Evolutionary conservation across 2,888 invertebrate species (phyloP).

Genomic region (Sabellastarte sp.): DNA sequence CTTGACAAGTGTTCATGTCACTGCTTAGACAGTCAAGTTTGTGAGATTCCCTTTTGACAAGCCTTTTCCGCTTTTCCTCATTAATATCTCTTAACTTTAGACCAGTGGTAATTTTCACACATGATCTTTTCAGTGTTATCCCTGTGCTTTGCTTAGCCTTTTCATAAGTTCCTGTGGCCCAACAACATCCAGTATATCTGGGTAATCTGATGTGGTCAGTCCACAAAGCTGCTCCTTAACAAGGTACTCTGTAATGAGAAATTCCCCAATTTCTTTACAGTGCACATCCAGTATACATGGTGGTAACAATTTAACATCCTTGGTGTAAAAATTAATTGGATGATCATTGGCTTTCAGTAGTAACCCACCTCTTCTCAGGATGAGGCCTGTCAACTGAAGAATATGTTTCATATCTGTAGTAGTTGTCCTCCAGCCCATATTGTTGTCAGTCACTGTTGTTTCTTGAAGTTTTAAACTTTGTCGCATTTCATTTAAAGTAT

Average conservation of each 20-base stretch:
- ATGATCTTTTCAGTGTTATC: neutral
- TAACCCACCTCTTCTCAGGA: neutral
- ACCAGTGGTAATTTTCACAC: neutral
- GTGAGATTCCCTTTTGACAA: neutral
- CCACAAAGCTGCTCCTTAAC: neutral
- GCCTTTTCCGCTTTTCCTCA: neutral
- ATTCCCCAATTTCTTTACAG: neutral
- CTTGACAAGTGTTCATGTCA: too few relatives aligned
- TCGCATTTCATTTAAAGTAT: too few relatives aligned
- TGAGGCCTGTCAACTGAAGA: neutral
- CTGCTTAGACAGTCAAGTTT: too few relatives aligned
- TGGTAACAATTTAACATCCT: neutral
- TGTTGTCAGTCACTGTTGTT: neutral
- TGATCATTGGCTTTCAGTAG: neutral
- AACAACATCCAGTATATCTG: too few relatives aligned
- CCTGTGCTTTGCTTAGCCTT: neutral
- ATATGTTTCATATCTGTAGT: neutral
- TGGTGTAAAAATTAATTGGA: neutral
- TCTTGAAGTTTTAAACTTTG: neutral
- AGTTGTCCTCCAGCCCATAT: too few relatives aligned
- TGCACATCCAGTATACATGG: neutral
- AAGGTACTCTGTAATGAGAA: neutral
- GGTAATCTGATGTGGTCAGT: neutral
- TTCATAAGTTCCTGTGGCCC: neutral
- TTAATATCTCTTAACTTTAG: neutral